A percentile compares a stretch with the other conserved stretches of the same genome.
These are phyloP conservation scores for Drosophila lacteicornis DNA, from an alignment of 1,140 invertebrate species.

Conservation along the genomic window DNA sequence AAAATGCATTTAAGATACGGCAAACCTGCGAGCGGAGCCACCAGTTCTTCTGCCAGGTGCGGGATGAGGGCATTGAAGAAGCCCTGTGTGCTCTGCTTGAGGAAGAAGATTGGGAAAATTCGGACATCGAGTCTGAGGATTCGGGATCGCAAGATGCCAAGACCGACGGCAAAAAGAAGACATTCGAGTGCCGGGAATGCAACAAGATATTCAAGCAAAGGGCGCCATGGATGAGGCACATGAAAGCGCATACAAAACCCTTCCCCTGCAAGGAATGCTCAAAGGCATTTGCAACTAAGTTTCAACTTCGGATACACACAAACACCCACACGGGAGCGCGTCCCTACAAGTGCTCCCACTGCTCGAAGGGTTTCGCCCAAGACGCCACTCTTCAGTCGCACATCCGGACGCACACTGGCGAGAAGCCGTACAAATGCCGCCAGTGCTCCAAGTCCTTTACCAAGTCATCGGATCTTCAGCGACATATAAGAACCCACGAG, in stretches of 20 bases:
- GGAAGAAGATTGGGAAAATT: not conserved
- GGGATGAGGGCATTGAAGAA: slow-evolving; percentile 23
- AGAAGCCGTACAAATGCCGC: slow-evolving; percentile 3
- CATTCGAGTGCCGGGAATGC: not conserved
- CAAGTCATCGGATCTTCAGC: slow-evolving; percentile 7
- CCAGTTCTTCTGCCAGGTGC: slow-evolving; percentile 21
- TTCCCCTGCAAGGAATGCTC: not conserved
- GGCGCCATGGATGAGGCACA: not conserved
- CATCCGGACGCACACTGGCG: slow-evolving; percentile 9
- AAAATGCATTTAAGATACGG: slow-evolving; percentile 8
- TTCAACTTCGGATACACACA: not conserved
- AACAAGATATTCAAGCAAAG: not conserved
- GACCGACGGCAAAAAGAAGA: not conserved
- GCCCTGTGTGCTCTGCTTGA: slow-evolving; percentile 10
- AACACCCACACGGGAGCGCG: slow-evolving; percentile 9
- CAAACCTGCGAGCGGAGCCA: slow-evolving; percentile 4
- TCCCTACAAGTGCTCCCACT: slow-evolving; percentile 7
- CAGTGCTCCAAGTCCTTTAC: slow-evolving; percentile 3
- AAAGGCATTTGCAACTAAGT: not conserved
- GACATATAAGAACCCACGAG: not conserved
- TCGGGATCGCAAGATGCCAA: not conserved
- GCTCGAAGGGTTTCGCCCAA: slow-evolving; percentile 3
- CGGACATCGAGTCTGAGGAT: not conserved
- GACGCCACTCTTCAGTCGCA: not conserved
- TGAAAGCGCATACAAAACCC: not conserved